These are phyloP conservation scores for Drosophila sucinea DNA, from an alignment of 1,140 invertebrate genomes.

Conservation along the genomic window DNA sequence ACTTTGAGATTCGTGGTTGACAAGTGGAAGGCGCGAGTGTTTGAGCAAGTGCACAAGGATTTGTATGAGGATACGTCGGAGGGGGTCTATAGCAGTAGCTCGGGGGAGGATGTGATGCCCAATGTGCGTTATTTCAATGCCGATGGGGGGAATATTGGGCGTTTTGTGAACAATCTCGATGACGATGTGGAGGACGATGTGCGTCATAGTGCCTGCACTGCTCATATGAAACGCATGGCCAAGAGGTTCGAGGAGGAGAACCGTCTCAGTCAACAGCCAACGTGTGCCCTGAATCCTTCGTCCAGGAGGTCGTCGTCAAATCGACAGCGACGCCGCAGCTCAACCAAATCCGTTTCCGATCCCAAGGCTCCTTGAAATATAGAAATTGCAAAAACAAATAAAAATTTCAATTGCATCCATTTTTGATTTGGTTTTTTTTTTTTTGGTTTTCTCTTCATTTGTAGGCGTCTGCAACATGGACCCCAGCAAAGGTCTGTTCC, in stretches of 20 bases:
- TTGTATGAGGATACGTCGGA: neutral
- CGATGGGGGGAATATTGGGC: slow-evolving; percentile 24
- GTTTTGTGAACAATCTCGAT: slow-evolving; percentile 60
- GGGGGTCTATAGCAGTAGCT: slow-evolving; percentile 13
- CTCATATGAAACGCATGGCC: slow-evolving; percentile 24
- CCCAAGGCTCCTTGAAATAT: neutral
- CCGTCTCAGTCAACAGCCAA: neutral
- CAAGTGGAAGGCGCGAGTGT: slow-evolving; percentile 44
- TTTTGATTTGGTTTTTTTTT: neutral
- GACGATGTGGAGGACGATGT: slow-evolving; percentile 12
- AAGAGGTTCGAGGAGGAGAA: slow-evolving; percentile 14
- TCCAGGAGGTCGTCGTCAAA: neutral
- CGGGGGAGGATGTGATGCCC: slow-evolving; percentile 50
- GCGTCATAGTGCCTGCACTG: neutral
- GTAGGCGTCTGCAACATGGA: slow-evolving; percentile 82
- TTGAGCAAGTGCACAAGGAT: neutral
- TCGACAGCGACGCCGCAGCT: neutral
- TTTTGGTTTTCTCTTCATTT: slow-evolving; percentile 21
- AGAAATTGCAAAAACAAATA: slow-evolving; percentile 43
- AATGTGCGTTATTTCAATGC: slow-evolving; percentile 56
- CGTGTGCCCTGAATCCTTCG: neutral
- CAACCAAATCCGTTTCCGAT: neutral
- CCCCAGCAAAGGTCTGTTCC: slow-evolving; percentile 84
- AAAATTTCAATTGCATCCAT: slow-evolving; percentile 14
- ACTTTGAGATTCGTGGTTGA: slow-evolving; percentile 58